Evolutionary conservation across 1,140 invertebrate genomes (phyloP).

Genomic region (Zelostemma sp.): DNA sequence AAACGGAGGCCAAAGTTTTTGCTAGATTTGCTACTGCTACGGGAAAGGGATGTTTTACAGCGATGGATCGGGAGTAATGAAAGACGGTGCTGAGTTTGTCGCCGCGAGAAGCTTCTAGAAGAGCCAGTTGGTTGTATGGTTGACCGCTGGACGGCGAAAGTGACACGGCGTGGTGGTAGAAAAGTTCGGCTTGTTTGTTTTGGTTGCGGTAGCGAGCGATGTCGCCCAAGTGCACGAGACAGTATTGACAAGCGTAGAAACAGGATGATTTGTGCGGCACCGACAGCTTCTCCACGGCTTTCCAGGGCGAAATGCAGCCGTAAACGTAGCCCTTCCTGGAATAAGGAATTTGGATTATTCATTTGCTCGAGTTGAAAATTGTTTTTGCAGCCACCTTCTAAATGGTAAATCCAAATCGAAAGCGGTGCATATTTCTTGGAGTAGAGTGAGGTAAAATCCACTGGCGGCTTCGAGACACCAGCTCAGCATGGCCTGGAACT

Average conservation of each 20-base stretch:
- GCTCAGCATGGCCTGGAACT: constrained; percentile 81
- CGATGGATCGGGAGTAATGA: constrained; percentile 85
- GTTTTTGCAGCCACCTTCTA: constrained; percentile 74
- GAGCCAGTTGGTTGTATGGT: constrained; percentile 89
- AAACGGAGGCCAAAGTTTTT: constrained; percentile 74
- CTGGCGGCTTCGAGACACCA: constrained; percentile 86
- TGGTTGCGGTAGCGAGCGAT: constrained; percentile 87
- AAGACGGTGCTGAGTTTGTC: constrained; percentile 86
- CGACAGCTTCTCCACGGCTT: constrained; percentile 64
- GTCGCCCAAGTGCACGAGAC: constrained; percentile 88
- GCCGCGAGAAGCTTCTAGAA: constrained; percentile 84
- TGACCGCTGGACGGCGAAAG: constrained; percentile 87
- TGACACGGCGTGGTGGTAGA: constrained; percentile 81
- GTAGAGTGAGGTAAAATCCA: constrained; percentile 85
- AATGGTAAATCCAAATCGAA: constrained; percentile 87
- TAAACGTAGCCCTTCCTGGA: constrained; percentile 65
- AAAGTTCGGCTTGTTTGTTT: constrained; percentile 80
- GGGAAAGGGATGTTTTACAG: constrained; percentile 86
- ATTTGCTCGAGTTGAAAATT: constrained; percentile 6
- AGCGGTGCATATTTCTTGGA: constrained; percentile 85
- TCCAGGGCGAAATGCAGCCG: constrained; percentile 67
- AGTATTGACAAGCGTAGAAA: constrained; percentile 88
- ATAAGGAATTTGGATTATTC: constrained; percentile 20
- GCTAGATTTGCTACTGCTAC: constrained; percentile 84
- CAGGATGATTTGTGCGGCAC: constrained; percentile 80